Conservation (phyloP, 2,113 vertebrate species). For the Cromileptes altivelis region DNA sequence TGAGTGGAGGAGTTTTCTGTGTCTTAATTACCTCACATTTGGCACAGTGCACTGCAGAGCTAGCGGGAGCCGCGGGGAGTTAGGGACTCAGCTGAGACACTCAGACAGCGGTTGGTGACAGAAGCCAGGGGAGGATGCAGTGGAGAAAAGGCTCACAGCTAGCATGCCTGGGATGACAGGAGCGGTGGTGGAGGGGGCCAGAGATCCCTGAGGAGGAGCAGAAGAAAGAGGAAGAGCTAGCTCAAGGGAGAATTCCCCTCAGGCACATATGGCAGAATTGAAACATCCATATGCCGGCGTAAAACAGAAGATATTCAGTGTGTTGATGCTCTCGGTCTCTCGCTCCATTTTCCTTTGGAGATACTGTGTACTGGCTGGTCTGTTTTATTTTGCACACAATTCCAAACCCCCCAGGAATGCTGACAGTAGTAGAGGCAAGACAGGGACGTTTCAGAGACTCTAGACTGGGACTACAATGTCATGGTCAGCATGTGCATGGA, state of each 20-base stretch:
- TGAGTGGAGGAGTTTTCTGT: conserved; percentile 67
- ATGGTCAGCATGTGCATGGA: conserved; percentile 12
- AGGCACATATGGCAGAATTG: conserved; percentile 61
- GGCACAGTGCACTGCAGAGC: conserved; percentile 67
- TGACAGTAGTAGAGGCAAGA: conserved; percentile 13
- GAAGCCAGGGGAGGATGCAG: conserved; percentile 72
- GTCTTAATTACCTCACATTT: conserved; percentile 82
- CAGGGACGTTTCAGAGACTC: conserved; percentile 26
- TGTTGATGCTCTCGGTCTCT: conserved; percentile 38
- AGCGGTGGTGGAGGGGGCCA: conserved; percentile 48
- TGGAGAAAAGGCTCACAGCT: conserved; percentile 67
- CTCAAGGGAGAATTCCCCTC: conserved; percentile 69
- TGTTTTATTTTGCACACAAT: conserved; percentile 49
- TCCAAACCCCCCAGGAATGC: conserved; percentile 39
- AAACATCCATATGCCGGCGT: conserved; percentile 67
- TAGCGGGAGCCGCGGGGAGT: conserved; percentile 52
- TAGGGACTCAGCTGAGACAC: conserved; percentile 66
- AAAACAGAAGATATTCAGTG: conserved; percentile 53
- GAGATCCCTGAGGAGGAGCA: conserved; percentile 62
- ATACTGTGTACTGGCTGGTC: conserved; percentile 34
- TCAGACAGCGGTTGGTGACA: conserved; percentile 78
- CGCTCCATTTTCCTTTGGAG: conserved; percentile 38
- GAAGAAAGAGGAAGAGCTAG: conserved; percentile 68
- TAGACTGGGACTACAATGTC: conserved; percentile 31
- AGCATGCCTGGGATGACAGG: conserved; percentile 65